These are phyloP conservation scores for Gallirallus australis DNA, from an alignment of 2,797 vertebrate genomes.

Conservation along the genomic window DNA sequence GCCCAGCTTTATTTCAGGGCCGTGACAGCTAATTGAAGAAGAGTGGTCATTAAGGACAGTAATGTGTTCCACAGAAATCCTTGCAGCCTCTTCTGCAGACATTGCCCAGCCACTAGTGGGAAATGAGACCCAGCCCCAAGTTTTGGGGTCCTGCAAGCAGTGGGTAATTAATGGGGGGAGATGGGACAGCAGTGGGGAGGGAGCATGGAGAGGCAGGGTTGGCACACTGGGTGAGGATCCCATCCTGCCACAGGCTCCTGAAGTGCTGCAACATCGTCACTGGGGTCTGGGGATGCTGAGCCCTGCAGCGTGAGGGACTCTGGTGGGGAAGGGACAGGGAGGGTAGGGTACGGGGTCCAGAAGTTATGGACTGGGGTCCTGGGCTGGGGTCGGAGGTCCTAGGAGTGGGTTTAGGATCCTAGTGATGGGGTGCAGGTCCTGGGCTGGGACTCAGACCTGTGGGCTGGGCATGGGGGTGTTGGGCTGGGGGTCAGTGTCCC, in stretches of 20 bases:
- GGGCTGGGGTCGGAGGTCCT: not conserved
- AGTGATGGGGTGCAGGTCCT: not conserved
- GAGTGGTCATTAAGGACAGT: not conserved
- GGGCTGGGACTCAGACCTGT: not conserved
- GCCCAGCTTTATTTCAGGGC: not conserved
- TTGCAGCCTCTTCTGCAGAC: not conserved
- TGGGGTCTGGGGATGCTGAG: not conserved
- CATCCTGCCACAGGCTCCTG: rapidly evolving
- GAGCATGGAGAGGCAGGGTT: not conserved
- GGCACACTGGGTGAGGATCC: rapidly evolving
- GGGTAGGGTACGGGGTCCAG: not conserved
- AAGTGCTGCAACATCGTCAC: rapidly evolving
- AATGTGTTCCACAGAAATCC: not conserved
- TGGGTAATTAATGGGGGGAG: not conserved
- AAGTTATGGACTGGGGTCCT: not conserved
- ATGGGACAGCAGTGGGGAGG: not conserved
- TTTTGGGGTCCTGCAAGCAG: not conserved
- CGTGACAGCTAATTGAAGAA: not conserved
- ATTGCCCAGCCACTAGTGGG: not conserved
- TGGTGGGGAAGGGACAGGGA: rapidly evolving
- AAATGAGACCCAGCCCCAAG: not conserved
- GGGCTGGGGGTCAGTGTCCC: not conserved
- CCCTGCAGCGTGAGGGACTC: not conserved
- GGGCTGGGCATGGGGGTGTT: too few species aligned
- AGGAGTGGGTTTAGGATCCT: not conserved